Conservation (phyloP, 2,888 invertebrate genomes). For the Pyrochroa serraticornis region DNA sequence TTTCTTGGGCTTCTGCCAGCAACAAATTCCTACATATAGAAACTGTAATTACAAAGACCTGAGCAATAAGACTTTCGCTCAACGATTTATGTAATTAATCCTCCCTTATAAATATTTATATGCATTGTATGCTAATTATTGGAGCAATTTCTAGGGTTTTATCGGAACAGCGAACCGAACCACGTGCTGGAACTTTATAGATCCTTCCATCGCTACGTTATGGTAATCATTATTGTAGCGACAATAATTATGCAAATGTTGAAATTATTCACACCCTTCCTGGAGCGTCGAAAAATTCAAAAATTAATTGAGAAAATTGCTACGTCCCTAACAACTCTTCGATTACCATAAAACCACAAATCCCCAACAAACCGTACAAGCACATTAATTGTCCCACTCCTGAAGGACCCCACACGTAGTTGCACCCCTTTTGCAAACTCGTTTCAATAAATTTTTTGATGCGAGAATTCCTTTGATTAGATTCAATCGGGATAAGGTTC, state of each 20-base stretch:
- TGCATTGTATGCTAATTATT: constrained; percentile 29
- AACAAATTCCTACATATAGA: no score
- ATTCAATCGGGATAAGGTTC: constrained; percentile 9
- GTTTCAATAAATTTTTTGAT: constrained; percentile 3
- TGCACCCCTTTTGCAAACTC: background rate
- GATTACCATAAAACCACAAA: no score
- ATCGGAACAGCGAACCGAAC: background rate
- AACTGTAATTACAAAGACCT: no score
- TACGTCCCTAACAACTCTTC: no score
- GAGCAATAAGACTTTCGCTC: no score
- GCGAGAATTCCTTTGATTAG: constrained; percentile 1
- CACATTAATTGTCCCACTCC: no score
- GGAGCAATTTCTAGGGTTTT: constrained; percentile 22
- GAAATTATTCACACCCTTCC: constrained; percentile 24
- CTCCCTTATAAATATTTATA: constrained; percentile 12
- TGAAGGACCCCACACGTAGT: no score
- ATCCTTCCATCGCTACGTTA: constrained; percentile 17
- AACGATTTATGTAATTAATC: background rate
- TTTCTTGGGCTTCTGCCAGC: no score
- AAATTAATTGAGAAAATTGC: no score
- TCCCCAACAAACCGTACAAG: no score
- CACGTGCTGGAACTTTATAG: constrained; percentile 4
- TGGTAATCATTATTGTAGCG: constrained; percentile 18
- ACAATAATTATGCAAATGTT: constrained; percentile 18
- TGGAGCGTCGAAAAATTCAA: no score